These are phyloP conservation scores for Callosobruchus maculatus DNA, from an alignment of 2,888 invertebrate species.

Conservation along the genomic window DNA sequence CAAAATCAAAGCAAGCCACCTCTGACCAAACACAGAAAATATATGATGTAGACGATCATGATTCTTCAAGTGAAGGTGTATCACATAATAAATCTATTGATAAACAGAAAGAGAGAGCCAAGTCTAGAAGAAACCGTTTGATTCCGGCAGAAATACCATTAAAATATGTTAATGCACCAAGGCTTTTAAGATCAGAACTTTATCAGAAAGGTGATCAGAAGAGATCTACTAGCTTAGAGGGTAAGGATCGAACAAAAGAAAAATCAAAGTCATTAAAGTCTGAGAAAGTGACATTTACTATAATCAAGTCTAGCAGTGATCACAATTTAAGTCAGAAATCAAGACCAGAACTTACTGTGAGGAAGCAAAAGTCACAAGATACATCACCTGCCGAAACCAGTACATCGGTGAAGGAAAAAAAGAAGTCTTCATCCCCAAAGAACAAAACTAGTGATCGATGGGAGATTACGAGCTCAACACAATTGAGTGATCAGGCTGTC, in stretches of 20 bases:
- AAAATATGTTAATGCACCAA: constrained; percentile 19
- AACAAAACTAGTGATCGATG: background rate
- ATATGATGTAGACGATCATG: background rate
- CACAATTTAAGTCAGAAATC: background rate
- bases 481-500: background rate
- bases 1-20: background rate
- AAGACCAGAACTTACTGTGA: background rate
- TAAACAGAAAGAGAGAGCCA: constrained; percentile 12
- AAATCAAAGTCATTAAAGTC: background rate
- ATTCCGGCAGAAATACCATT: constrained; percentile 17
- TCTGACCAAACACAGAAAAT: background rate
- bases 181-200: constrained; percentile 19
- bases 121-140: constrained; percentile 11
- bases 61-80: background rate
- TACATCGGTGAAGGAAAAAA: background rate
- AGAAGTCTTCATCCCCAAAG: background rate
- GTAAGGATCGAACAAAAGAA: background rate
- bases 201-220: constrained; percentile 5
- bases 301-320: background rate
- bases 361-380: background rate
- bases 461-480: background rate
- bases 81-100: background rate
- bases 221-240: background rate
- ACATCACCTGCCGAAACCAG: background rate
- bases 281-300: background rate